Percentiles rank a stretch among this genome's conserved stretches.
These are phyloP conservation scores for Hylomyscus alleni DNA, from an alignment of 2,797 vertebrate genomes.

Conservation along the genomic window DNA sequence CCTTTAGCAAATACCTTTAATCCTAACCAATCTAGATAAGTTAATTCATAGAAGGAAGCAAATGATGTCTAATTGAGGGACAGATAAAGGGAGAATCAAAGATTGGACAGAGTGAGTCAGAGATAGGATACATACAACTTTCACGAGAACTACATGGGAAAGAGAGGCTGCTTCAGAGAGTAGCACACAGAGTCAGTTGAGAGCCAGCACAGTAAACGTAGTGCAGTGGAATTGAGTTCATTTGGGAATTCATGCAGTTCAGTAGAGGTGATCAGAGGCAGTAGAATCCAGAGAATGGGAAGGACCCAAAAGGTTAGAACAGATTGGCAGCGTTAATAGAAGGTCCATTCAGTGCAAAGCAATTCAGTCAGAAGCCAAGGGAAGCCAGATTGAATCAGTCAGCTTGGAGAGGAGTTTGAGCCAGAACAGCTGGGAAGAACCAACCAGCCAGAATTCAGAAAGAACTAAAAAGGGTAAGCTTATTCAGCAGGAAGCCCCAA, in stretches of 20 bases:
- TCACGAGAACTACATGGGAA: not conserved
- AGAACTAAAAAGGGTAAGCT: not conserved
- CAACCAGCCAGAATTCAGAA: not conserved
- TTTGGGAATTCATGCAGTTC: too few relatives aligned
- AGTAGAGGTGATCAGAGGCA: too few relatives aligned
- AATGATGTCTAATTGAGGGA: not conserved
- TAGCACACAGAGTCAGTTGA: too few relatives aligned
- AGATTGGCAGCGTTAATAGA: not conserved
- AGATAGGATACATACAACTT: not conserved
- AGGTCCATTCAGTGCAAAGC: not conserved
- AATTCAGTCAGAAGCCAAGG: not conserved
- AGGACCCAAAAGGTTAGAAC: not conserved
- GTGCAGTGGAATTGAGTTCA: too few relatives aligned
- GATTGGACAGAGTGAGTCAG: not conserved
- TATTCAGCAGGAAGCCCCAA: not conserved
- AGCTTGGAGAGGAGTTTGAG: not conserved
- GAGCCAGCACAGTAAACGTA: too few relatives aligned
- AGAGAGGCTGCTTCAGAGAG: not conserved
- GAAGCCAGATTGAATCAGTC: not conserved
- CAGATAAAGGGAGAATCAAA: not conserved
- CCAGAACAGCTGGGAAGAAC: too few relatives aligned
- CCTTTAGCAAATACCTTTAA: not conserved
- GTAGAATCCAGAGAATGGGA: not conserved
- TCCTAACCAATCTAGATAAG: not conserved
- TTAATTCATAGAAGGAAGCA: not conserved